Base-by-base conservation (phyloP, 2,888 invertebrate genomes). In the Torymus tubicola region DNA sequence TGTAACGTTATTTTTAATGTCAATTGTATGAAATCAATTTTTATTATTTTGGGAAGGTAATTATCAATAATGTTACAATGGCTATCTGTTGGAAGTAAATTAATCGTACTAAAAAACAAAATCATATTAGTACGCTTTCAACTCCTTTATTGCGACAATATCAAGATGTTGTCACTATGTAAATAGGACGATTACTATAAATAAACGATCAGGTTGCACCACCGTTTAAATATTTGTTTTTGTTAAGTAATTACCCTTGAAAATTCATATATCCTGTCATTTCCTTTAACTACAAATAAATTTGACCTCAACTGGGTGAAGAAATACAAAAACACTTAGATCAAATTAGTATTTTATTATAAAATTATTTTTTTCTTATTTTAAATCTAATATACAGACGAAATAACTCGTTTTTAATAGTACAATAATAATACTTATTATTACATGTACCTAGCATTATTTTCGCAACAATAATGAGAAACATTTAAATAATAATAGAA, bases 171-270 rank as follows among this genome's bases (percentile, higher is more conserved):
- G 85, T 87, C 85, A 84, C 83, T 84, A 83, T 89, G 88, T 89
- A 89, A 84, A 88, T 88, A 88, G 85, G 81, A 86, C 85, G 83
- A 87, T 87, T 85, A 84, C 82, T 84, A 84, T 84, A 86, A 89
- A 89, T 89, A 89, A 89, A 89, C 72, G 81, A 82, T 83, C 72
- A 78, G 74, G 76, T 82, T 85, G 78, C 80, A 82, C 77, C 82
- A 83, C 75, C 24, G 70, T 80, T 69, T 50, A 74, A 71, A 60
- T 58, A n/a, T 57, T 61, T 69, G 10, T 75, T 65, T 61, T 65
- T 77, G 71, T 63, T 12, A 16, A 75, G 5, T 64, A 81, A 21
- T 58, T 63, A 1, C 50, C 53, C 72, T 69, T 69, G 18, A 1
- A 78, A 63, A 61, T 31, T 52, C 10, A 61, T 42, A 12, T 24